These are phyloP conservation scores for Callospermophilus lateralis DNA, from an alignment of 2,113 vertebrate genomes.

Conservation along the genomic window DNA sequence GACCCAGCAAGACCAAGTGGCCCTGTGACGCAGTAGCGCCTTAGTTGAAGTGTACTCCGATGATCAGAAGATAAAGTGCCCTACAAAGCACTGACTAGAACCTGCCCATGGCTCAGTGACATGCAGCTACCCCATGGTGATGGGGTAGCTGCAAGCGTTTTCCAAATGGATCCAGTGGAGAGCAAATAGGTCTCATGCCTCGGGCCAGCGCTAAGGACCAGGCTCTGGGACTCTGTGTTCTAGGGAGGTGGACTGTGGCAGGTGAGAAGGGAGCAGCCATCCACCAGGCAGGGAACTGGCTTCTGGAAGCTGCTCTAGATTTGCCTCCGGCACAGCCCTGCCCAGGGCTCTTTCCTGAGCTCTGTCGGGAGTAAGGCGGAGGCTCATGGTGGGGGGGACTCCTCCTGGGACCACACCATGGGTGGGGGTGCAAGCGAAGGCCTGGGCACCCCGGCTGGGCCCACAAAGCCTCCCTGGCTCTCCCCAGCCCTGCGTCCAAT, in stretches of 20 bases:
- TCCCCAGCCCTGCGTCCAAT: not conserved
- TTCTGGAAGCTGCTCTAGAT: not conserved
- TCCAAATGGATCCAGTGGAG: not conserved
- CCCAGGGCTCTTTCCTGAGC: not conserved
- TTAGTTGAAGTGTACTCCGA: not conserved
- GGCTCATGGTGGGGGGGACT: not conserved
- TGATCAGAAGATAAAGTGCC: too few species aligned
- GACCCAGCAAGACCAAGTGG: not conserved
- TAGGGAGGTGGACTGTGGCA: not conserved
- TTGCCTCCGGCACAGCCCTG: fast-evolving
- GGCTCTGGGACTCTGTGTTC: not conserved
- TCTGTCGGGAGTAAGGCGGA: not conserved
- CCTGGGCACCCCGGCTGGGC: not conserved
- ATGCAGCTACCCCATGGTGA: too few species aligned
- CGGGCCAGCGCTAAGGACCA: too few species aligned
- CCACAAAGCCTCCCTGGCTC: not conserved
- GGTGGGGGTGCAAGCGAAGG: not conserved
- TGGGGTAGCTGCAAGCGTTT: not conserved
- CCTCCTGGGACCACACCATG: too few species aligned
- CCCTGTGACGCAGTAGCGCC: not conserved
- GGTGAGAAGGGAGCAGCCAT: not conserved
- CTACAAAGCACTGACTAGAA: not conserved
- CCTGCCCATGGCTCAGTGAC: too few species aligned
- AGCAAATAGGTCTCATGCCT: not conserved
- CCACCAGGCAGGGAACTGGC: not conserved